These are phyloP conservation scores for Tubulanus polymorphus DNA, from an alignment of 2,888 invertebrate species.

Conservation along the genomic window DNA sequence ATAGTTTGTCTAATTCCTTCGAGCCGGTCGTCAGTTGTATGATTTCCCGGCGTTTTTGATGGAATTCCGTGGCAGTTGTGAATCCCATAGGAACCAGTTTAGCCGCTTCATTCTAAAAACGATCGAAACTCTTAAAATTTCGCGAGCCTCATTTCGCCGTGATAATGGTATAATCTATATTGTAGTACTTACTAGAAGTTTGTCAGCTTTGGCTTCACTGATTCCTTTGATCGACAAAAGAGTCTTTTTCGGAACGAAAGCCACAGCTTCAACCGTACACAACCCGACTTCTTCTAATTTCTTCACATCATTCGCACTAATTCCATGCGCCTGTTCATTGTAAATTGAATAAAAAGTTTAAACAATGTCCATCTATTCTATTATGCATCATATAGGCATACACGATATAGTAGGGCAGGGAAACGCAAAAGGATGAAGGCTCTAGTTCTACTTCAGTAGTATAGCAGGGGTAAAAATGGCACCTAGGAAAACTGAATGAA, in stretches of 20 bases:
- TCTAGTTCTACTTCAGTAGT: too few relatives aligned
- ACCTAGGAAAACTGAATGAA: too few relatives aligned
- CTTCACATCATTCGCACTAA: slow-evolving; percentile 80
- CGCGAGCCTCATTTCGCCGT: too few relatives aligned
- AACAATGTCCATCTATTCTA: neutral
- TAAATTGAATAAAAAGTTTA: slow-evolving; percentile 10
- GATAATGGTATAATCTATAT: too few relatives aligned
- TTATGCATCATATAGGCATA: neutral
- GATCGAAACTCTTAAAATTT: too few relatives aligned
- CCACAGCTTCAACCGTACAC: slow-evolving; percentile 91
- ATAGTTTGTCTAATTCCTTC: slow-evolving; percentile 83
- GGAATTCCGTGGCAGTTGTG: slow-evolving; percentile 93
- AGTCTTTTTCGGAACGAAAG: slow-evolving; percentile 89
- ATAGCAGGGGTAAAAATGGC: too few relatives aligned
- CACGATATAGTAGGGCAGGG: neutral
- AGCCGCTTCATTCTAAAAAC: slow-evolving; percentile 69
- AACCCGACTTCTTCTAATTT: slow-evolving; percentile 90
- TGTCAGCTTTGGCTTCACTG: slow-evolving; percentile 95
- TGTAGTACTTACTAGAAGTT: slow-evolving; percentile 68
- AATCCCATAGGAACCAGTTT: slow-evolving; percentile 97
- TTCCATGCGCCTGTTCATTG: slow-evolving; percentile 74
- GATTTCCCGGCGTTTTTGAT: slow-evolving; percentile 90
- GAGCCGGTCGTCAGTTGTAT: slow-evolving; percentile 94
- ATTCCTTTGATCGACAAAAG: slow-evolving; percentile 83
- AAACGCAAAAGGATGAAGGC: too few relatives aligned